Evolutionary conservation across 1,140 invertebrate species (phyloP).

Genomic region (Drosophila setifemur): DNA sequence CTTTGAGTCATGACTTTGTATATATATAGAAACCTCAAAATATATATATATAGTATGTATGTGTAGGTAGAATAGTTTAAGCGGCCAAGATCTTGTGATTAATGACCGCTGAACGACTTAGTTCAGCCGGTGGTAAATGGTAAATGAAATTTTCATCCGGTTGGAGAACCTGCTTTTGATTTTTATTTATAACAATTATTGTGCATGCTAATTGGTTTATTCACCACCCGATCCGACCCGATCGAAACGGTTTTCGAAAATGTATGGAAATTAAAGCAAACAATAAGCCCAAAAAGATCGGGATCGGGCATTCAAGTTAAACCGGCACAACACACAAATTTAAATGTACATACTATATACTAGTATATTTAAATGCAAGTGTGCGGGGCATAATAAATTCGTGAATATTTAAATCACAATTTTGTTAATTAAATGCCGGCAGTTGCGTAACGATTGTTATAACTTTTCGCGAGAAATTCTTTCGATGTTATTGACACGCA

Average conservation of each 20-base stretch:
- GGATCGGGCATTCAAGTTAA: too few species aligned
- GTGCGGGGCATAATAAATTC: conserved; percentile 38
- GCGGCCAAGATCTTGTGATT: conserved; percentile 38
- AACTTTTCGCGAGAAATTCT: conserved; percentile 28
- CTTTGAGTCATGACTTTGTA: conserved; percentile 32
- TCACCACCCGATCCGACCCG: too few species aligned
- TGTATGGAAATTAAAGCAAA: conserved; percentile 44
- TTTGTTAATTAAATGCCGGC: conserved; percentile 60
- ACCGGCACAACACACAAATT: conserved; percentile 35
- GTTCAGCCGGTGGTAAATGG: conserved; percentile 13
- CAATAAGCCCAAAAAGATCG: conserved; percentile 4
- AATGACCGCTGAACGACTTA: conserved; percentile 20
- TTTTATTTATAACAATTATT: conserved; percentile 45
- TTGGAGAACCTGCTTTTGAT: conserved; percentile 37
- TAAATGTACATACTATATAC: too few species aligned
- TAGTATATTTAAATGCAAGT: conserved; percentile 29
- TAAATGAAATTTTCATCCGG: conserved; percentile 57
- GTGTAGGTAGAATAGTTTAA: too few species aligned
- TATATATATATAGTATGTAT: neutral
- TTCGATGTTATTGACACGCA: conserved; percentile 52
- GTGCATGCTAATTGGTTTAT: conserved; percentile 70
- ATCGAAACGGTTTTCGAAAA: conserved; percentile 39
- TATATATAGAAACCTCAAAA: neutral
- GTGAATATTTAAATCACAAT: conserved; percentile 39
- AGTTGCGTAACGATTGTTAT: conserved; percentile 61